Conservation (phyloP, 2,888 invertebrate genomes). For the Aspidapion aeneum region DNA sequence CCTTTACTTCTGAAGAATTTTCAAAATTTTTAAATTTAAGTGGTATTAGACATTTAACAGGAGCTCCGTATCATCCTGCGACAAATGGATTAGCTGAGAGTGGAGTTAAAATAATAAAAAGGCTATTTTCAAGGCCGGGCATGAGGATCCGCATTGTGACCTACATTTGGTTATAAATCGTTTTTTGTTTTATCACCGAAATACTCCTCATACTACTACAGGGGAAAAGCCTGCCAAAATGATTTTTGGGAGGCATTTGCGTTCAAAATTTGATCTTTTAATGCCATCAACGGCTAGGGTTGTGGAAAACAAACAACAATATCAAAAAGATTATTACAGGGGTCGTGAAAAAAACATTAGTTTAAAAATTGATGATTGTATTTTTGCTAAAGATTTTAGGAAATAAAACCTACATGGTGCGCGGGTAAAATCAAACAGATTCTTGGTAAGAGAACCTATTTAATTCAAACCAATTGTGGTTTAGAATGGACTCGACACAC, state of each 20-base stretch:
- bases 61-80: background rate
- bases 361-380: background rate
- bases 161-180: background rate
- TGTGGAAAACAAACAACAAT: background rate
- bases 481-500: background rate
- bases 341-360: background rate
- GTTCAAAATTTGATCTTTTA: background rate
- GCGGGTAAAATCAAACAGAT: background rate
- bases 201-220: background rate
- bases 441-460: background rate
- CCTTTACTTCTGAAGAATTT: background rate
- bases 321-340: background rate
- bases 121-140: background rate
- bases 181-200: constrained; percentile 20
- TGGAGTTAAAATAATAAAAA: background rate
- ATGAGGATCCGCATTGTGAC: background rate
- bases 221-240: background rate
- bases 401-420: background rate
- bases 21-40: background rate
- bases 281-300: background rate
- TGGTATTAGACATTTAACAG: background rate
- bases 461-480: background rate
- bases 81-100: background rate
- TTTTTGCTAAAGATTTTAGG: background rate
- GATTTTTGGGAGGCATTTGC: background rate